Base-by-base conservation (phyloP, 2,113 vertebrate species). In the Xenopus borealis region DNA sequence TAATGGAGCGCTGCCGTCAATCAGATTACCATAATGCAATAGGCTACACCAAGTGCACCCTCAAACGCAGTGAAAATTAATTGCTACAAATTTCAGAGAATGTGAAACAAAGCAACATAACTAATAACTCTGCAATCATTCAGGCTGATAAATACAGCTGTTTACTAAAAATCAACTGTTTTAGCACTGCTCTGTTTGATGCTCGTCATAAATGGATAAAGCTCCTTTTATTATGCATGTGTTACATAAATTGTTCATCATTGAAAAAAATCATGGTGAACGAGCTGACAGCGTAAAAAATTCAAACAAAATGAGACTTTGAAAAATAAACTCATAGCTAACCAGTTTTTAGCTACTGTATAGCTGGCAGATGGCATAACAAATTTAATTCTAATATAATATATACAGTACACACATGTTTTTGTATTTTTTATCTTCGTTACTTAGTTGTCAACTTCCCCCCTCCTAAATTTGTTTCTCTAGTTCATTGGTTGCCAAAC, bases 11-110 rank as follows among this genome's bases (percentile, higher is more conserved):
- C 45, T 19, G 20, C 16, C 63, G 46, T 63, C 71, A 53, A 72
- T 72, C 45, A 72, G 63, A 72, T 72, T 72, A 64, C 47, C 61
- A 64, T 72, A 72, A 72, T 72, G 23, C 63, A 64, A 72, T 72
- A 72, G 45, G 59, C 62, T 72, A 72, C 61, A 72, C 23, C 18
- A 72, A 53, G 59, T 61, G 50, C 62, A 64, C 61, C 71, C 33
- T 72, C 47, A 64, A 30, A 64, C 40, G 71, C 62, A 59, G 62
- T 53, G 62, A 64, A 8, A 72, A 63, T 63, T 72, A 72, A 72
- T 72, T 72, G 61, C 61, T 30, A 20, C 5, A 64, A 72, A 72
- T 61, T 64, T 72, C 71, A 52, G 23, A 64, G 71, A 64, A 40
- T 46, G 53, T 33, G 47, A 72, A 47, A 64, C 61, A 72, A 64